phyloP scores from a whole-genome alignment of 1,140 invertebrate species.

The Batillaria attramentaria region DNA sequence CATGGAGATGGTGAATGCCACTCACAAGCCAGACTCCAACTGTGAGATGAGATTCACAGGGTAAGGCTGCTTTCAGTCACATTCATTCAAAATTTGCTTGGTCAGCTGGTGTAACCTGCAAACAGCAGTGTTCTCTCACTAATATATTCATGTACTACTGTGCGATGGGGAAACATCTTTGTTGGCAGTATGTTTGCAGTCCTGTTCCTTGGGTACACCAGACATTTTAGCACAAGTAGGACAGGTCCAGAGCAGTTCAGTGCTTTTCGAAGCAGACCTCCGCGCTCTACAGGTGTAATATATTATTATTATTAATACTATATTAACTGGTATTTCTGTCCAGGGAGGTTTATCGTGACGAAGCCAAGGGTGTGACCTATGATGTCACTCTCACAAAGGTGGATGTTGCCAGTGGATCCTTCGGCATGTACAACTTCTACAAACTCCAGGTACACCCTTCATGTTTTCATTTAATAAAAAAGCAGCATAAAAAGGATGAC shows the following conservation, averaged over 20 bases:
- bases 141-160: too few relatives aligned
- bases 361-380: slow-evolving; percentile 65
- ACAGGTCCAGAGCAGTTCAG: not conserved
- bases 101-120: not conserved
- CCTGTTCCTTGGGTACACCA: too few relatives aligned
- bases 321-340: slow-evolving; percentile 31
- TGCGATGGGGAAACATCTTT: too few relatives aligned
- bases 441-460: slow-evolving; percentile 73
- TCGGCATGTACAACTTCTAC: slow-evolving; percentile 76
- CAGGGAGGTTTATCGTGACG: slow-evolving; percentile 56
- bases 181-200: too few relatives aligned
- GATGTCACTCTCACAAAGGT: slow-evolving; percentile 74
- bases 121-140: not conserved
- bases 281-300: too few relatives aligned
- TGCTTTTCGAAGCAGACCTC: not conserved
- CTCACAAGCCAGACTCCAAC: slow-evolving; percentile 38
- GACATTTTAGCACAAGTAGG: too few relatives aligned
- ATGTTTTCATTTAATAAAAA: slow-evolving; percentile 16
- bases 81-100: not conserved
- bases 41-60: slow-evolving; percentile 52
- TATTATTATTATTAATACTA: too few relatives aligned
- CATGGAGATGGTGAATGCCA: slow-evolving; percentile 25
- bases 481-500: too few relatives aligned
- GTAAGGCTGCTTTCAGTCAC: slow-evolving; percentile 31
- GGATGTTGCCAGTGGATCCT: slow-evolving; percentile 70